These are phyloP conservation scores for Callosobruchus maculatus DNA, from an alignment of 2,888 invertebrate genomes.

Conservation along the genomic window DNA sequence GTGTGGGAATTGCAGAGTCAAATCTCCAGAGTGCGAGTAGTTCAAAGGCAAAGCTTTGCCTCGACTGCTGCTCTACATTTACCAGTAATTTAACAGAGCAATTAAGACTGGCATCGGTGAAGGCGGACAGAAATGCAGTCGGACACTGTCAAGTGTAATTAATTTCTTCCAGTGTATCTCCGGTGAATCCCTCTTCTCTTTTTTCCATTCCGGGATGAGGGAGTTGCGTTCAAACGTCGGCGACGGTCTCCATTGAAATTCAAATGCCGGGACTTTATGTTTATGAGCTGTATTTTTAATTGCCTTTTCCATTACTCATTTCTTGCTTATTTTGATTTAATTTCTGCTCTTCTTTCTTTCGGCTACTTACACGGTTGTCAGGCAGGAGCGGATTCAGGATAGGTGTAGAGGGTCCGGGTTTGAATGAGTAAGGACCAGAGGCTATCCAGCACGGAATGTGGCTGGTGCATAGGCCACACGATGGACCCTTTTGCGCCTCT, in stretches of 20 bases:
- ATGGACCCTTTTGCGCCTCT: no score
- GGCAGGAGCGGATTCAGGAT: no score
- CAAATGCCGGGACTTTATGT: neutral
- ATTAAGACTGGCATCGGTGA: neutral
- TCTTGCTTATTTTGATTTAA: neutral
- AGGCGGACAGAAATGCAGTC: neutral
- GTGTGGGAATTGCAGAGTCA: neutral
- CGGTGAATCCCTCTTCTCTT: neutral
- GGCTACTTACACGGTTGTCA: neutral
- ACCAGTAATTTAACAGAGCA: neutral
- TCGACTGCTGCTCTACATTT: neutral
- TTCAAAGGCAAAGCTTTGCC: neutral
- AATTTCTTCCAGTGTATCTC: neutral
- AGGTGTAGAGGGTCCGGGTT: no score
- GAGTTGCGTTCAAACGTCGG: neutral
- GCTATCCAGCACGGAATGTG: no score
- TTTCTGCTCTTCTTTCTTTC: neutral
- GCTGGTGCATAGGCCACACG: no score
- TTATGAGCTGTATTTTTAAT: neutral
- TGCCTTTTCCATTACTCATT: neutral
- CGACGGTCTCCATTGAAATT: neutral
- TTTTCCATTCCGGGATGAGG: neutral
- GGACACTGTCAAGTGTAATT: neutral
- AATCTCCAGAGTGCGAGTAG: neutral
- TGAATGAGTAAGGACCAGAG: no score